Conservation (phyloP, 2,113 vertebrate genomes). For the Triplophysa tibetana region DNA sequence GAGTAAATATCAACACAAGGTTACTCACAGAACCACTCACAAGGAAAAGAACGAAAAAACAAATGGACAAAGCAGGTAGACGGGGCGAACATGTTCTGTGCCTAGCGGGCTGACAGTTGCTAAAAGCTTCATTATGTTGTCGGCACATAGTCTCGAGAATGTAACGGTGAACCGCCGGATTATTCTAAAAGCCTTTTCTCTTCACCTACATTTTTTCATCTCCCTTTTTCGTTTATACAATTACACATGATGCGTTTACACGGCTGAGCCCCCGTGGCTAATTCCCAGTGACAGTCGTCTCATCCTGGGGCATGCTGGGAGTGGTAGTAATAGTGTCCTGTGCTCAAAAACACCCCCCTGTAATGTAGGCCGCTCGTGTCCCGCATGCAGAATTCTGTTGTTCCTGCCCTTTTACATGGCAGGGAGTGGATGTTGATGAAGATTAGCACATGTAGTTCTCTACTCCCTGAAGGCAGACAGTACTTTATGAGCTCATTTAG, state of each 20-base stretch:
- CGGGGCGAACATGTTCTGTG: conserved; percentile 53
- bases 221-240: conserved; percentile 71
- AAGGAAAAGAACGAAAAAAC: conserved; percentile 59
- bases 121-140: conserved; percentile 83
- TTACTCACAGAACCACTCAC: conserved; percentile 67
- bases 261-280: conserved; percentile 69
- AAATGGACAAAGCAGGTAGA: conserved; percentile 54
- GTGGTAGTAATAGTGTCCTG: conserved; percentile 77
- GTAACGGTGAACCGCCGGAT: conserved; percentile 69
- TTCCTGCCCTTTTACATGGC: conserved; percentile 74
- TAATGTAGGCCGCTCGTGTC: conserved; percentile 77
- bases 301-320: conserved; percentile 77
- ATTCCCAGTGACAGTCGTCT: conserved; percentile 82
- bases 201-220: conserved; percentile 52
- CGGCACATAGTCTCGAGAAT: conserved; percentile 67
- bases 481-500: conserved; percentile 62
- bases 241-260: conserved; percentile 78
- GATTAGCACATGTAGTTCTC: conserved; percentile 74
- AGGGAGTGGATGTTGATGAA: conserved; percentile 76
- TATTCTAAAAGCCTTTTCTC: conserved; percentile 70
- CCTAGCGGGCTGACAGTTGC: conserved; percentile 74
- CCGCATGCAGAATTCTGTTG: conserved; percentile 63
- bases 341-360: conserved; percentile 79
- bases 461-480: conserved; percentile 66
- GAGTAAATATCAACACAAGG: conserved; percentile 81